Evolutionary conservation across 2,888 invertebrate genomes (phyloP).

Genomic region (Limenitis camilla): DNA sequence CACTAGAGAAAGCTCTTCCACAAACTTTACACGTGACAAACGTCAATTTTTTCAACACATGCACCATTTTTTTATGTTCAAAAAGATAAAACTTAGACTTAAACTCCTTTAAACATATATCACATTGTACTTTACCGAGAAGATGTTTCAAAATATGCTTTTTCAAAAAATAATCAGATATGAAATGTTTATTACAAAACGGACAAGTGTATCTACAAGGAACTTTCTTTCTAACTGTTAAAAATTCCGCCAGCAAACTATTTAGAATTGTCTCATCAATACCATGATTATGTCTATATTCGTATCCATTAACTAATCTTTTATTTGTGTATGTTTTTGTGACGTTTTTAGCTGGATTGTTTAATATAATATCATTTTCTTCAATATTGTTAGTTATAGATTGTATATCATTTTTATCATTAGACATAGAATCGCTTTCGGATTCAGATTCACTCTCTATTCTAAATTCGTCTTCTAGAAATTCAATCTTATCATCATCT

Average conservation of each 20-base stretch:
- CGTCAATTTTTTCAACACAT: conserved; percentile 33
- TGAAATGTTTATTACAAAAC: conserved; percentile 51
- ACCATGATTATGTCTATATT: conserved; percentile 26
- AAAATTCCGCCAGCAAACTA: conserved; percentile 52
- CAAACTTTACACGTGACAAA: conserved; percentile 43
- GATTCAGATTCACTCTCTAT: conserved; percentile 38
- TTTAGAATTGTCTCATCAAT: conserved; percentile 15
- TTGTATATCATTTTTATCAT: not conserved
- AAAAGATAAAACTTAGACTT: conserved; percentile 49
- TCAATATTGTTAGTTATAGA: conserved; percentile 16
- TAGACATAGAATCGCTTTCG: conserved; percentile 24
- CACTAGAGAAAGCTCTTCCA: conserved; percentile 38
- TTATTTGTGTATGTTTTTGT: conserved; percentile 39
- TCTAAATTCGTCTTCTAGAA: conserved; percentile 64
- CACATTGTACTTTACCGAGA: conserved; percentile 35
- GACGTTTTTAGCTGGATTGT: conserved; percentile 35
- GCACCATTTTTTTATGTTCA: conserved; percentile 54
- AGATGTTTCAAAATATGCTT: conserved; percentile 51
- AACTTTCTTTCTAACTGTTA: conserved; percentile 48
- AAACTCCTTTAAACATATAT: conserved; percentile 37
- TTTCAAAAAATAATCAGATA: conserved; percentile 57
- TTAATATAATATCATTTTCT: conserved; percentile 15
- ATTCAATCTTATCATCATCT: conserved; percentile 43
- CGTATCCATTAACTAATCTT: conserved; percentile 44
- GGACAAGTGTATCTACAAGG: conserved; percentile 46